Conservation (phyloP, 2,888 invertebrate species). For the Euzophera pinguis region DNA sequence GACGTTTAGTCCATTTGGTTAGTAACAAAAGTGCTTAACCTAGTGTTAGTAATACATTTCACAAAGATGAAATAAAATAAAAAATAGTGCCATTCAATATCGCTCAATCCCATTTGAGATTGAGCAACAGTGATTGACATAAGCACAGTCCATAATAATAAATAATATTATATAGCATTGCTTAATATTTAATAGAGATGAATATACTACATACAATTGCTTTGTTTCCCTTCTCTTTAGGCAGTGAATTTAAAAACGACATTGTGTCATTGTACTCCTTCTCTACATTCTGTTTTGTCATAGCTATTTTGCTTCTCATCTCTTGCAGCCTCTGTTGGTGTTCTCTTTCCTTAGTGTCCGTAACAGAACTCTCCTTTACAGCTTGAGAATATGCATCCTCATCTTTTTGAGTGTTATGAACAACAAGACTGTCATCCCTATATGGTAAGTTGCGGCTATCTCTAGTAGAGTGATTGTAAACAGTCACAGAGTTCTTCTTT, state of each 20-base stretch:
- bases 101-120: too few species aligned
- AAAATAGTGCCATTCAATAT: too few species aligned
- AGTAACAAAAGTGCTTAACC: too few species aligned
- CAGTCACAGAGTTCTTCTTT: constrained; percentile 49
- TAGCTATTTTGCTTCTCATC: constrained; percentile 55
- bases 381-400: constrained; percentile 68
- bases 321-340: constrained; percentile 44
- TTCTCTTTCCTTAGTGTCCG: constrained; percentile 30
- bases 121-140: too few species aligned
- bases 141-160: too few species aligned
- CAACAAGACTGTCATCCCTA: constrained; percentile 41
- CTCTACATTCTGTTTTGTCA: constrained; percentile 83
- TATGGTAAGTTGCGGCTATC: constrained; percentile 44
- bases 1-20: too few species aligned
- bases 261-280: constrained; percentile 70
- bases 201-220: constrained; percentile 46
- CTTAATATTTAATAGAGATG: too few species aligned
- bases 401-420: constrained; percentile 41
- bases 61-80: too few species aligned
- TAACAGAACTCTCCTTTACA: constrained; percentile 40
- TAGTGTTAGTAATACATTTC: too few species aligned
- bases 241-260: constrained; percentile 58
- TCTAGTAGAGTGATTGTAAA: constrained; percentile 62
- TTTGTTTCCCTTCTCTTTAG: constrained; percentile 47
- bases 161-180: too few species aligned